Evolutionary conservation across 2,888 invertebrate species (phyloP).

Genomic region (Eupithecia inturbata): DNA sequence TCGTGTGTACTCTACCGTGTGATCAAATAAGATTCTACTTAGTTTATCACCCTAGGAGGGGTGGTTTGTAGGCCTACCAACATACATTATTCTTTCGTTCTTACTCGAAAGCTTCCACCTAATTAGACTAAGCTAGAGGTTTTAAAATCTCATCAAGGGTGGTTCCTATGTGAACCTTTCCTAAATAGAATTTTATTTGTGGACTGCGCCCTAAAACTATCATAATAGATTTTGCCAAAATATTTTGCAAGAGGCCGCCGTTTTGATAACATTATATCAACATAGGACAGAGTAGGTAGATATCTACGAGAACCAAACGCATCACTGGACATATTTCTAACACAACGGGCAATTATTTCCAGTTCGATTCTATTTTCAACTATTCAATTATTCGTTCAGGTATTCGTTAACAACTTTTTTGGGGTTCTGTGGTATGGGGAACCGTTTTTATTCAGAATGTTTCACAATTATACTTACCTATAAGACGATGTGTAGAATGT

Average conservation of each 20-base stretch:
- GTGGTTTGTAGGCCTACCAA: constrained; percentile 35
- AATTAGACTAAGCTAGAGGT: too few species aligned
- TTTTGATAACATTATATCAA: not conserved
- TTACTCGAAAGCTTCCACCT: not conserved
- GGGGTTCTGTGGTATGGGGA: not conserved
- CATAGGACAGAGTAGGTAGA: not conserved
- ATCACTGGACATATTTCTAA: constrained; percentile 58
- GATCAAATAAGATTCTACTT: constrained; percentile 72
- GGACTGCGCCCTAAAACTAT: not conserved
- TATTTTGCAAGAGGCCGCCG: not conserved
- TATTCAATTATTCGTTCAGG: not conserved
- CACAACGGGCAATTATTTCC: constrained; percentile 56
- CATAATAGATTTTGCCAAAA: not conserved
- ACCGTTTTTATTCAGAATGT: not conserved
- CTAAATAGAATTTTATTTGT: not conserved
- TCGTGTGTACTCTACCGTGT: constrained; percentile 76
- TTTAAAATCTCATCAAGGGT: not conserved
- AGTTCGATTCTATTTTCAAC: constrained; percentile 42
- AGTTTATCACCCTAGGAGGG: constrained; percentile 56
- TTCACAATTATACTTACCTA: too few species aligned
- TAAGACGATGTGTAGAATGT: too few species aligned
- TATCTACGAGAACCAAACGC: constrained; percentile 36
- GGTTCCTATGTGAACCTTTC: not conserved
- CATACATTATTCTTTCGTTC: not conserved
- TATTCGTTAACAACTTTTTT: not conserved